phyloP scores from a whole-genome alignment of 2,113 vertebrate genomes.

The Trichechus manatus region DNA sequence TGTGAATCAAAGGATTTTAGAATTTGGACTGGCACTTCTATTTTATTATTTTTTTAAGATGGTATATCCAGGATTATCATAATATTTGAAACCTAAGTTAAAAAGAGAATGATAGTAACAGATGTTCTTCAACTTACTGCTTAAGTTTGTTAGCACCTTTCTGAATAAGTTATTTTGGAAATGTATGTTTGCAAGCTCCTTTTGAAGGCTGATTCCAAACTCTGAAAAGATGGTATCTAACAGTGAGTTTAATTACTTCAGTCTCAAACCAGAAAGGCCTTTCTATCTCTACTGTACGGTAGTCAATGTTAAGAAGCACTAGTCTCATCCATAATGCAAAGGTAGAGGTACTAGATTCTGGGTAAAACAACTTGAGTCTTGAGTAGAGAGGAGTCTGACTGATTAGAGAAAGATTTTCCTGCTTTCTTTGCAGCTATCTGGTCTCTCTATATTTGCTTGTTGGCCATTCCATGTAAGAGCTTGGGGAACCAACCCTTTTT shows the following conservation, averaged over 20 bases:
- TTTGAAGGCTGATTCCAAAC: conserved; percentile 21
- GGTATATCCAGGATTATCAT: not conserved
- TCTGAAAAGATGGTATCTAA: not conserved
- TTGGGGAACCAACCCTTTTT: not conserved
- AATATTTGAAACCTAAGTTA: conserved; percentile 38
- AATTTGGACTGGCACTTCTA: not conserved
- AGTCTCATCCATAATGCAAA: not conserved
- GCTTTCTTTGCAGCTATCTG: not conserved
- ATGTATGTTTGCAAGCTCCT: not conserved
- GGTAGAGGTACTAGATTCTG: not conserved
- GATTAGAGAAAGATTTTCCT: not conserved
- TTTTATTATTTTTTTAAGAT: not conserved
- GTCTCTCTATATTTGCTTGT: not conserved
- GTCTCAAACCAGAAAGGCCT: not conserved
- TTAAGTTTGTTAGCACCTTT: not conserved
- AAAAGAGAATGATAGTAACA: not conserved
- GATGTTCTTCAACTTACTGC: not conserved
- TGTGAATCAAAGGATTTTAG: not conserved
- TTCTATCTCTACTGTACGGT: not conserved
- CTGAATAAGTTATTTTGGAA: conserved; percentile 36
- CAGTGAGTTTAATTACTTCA: not conserved
- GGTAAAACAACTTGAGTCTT: not conserved
- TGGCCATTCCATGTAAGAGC: not conserved
- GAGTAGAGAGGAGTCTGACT: not conserved
- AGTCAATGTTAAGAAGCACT: not conserved